Conservation (phyloP, 2,797 vertebrate species). For the Astyanax mexicanus region DNA sequence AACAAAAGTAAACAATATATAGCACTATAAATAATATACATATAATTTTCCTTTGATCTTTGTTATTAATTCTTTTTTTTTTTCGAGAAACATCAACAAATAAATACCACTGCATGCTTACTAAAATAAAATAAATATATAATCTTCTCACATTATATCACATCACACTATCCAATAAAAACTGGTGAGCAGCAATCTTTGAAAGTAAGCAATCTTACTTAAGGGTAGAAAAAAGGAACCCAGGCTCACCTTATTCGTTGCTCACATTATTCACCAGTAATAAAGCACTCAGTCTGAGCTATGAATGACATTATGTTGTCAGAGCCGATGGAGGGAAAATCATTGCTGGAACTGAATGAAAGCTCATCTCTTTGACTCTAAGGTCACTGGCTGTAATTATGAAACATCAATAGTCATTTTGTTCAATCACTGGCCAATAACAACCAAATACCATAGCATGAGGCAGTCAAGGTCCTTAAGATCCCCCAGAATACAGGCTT, state of each 20-base stretch:
- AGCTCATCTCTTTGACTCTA: slow-evolving; percentile 20
- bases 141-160: not conserved
- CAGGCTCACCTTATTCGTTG: not conserved
- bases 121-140: not conserved
- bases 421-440: slow-evolving; percentile 17
- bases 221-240: not conserved
- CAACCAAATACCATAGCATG: not conserved
- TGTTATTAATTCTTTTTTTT: too few relatives aligned
- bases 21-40: too few relatives aligned
- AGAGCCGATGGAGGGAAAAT: slow-evolving; percentile 10
- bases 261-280: slow-evolving; percentile 19
- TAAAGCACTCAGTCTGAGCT: not conserved
- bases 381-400: slow-evolving; percentile 11
- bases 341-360: not conserved
- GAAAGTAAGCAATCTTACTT: too few relatives aligned
- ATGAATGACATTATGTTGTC: slow-evolving; percentile 1
- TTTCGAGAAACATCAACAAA: not conserved
- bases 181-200: not conserved
- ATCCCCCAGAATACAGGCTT: slow-evolving; percentile 31
- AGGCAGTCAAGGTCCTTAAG: not conserved
- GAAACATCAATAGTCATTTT: slow-evolving; percentile 35
- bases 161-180: not conserved
- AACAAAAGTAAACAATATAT: too few relatives aligned
- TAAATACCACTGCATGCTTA: not conserved
- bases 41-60: too few relatives aligned